A percentile compares a stretch with the other conserved stretches of the same genome.
Evolutionary conservation across 2,797 vertebrate genomes (phyloP).

Genomic region (Columba guinea): DNA sequence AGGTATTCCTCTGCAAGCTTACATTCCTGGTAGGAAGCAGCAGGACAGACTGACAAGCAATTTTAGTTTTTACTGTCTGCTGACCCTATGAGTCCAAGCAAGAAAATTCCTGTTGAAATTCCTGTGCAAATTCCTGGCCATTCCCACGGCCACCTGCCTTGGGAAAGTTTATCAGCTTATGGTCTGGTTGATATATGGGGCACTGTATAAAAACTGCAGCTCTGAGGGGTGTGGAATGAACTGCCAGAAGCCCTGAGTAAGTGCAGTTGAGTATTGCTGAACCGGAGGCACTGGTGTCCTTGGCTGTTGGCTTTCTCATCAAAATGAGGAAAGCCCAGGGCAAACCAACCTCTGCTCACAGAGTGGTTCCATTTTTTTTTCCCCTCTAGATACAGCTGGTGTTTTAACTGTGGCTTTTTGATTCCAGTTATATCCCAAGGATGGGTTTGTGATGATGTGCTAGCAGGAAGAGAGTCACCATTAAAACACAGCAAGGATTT

Average conservation of each 20-base stretch:
- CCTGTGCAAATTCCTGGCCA: constrained; percentile 39
- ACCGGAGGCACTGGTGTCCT: background rate
- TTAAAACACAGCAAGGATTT: background rate
- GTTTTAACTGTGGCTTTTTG: background rate
- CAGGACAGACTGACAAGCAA: background rate
- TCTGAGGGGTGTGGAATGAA: background rate
- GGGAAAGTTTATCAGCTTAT: background rate
- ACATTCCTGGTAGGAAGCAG: background rate
- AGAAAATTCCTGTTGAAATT: constrained; percentile 44
- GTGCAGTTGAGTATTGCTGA: background rate
- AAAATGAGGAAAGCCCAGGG: background rate
- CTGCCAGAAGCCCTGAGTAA: background rate
- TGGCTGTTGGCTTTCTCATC: background rate
- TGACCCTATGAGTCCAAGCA: background rate
- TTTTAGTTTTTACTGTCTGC: background rate
- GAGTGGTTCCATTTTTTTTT: background rate
- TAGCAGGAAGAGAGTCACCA: background rate
- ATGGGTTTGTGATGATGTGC: background rate
- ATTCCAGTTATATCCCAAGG: background rate
- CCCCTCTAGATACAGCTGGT: background rate
- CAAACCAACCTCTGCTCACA: background rate
- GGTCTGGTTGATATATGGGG: constrained; percentile 17
- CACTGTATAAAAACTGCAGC: background rate
- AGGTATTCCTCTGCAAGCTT: background rate
- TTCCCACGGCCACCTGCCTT: constrained; percentile 30